Percentiles rank a stretch among this genome's conserved stretches.
Conservation (phyloP, 2,888 invertebrate species). For the Nebria salina region DNA sequence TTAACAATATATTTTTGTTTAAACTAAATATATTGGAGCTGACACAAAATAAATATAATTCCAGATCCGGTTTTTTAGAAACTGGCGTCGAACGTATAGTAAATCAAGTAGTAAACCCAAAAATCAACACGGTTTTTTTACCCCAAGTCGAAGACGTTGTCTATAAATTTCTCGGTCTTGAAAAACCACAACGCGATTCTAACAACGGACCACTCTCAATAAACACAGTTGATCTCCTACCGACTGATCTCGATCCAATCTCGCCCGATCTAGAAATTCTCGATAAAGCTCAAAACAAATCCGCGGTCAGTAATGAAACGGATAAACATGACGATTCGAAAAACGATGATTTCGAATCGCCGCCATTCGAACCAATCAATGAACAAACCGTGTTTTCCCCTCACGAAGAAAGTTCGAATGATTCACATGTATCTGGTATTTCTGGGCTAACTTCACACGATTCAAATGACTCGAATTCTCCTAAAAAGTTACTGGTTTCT, state of each 20-base stretch:
- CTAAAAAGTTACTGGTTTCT: not conserved
- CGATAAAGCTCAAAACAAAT: conserved; percentile 36
- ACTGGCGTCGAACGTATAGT: conserved; percentile 94
- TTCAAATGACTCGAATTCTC: conserved; percentile 57
- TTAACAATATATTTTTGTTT: too few species aligned
- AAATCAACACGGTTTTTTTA: conserved; percentile 86
- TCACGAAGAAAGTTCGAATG: conserved; percentile 67
- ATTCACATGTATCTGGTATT: conserved; percentile 69
- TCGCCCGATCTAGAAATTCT: conserved; percentile 77
- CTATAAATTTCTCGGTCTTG: conserved; percentile 85
- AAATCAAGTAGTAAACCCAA: conserved; percentile 95
- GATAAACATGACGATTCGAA: conserved; percentile 63
- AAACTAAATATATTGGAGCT: too few species aligned
- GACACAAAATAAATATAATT: conserved; percentile 50
- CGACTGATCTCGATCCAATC: conserved; percentile 82
- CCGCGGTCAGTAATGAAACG: conserved; percentile 54
- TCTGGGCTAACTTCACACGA: conserved; percentile 66
- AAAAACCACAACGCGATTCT: conserved; percentile 67
- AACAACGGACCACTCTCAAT: conserved; percentile 42
- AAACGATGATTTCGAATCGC: conserved; percentile 72
- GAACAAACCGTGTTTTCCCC: conserved; percentile 56
- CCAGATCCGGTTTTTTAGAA: conserved; percentile 86
- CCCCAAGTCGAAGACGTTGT: conserved; percentile 92
- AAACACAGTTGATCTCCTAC: conserved; percentile 68
- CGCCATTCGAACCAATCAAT: conserved; percentile 72